A percentile compares a stretch with the other conserved stretches of the same genome.
These are phyloP conservation scores for Eubucco bourcierii DNA, from an alignment of 2,113 vertebrate genomes.

Conservation along the genomic window DNA sequence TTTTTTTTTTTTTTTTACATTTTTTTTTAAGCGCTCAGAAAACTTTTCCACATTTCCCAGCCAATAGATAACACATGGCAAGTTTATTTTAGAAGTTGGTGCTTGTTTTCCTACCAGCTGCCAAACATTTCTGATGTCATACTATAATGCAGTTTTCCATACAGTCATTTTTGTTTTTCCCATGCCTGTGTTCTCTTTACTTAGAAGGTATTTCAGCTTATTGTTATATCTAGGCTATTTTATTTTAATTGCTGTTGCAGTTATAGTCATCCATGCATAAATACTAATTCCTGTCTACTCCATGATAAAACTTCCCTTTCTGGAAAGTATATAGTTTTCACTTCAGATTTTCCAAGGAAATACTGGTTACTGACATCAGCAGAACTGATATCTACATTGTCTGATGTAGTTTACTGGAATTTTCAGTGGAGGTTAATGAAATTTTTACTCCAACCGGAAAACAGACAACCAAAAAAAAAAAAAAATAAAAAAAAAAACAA, in stretches of 20 bases:
- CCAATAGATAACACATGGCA: not conserved
- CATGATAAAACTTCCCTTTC: not conserved
- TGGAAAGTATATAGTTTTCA: not conserved
- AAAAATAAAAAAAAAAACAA: not conserved
- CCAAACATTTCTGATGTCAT: not conserved
- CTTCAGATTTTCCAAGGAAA: constrained; percentile 8
- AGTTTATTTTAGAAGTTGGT: not conserved
- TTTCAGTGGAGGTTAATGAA: constrained; percentile 17
- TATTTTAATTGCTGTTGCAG: not conserved
- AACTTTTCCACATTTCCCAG: not conserved
- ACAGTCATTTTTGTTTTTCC: not conserved
- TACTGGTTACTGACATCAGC: not conserved
- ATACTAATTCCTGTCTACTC: not conserved
- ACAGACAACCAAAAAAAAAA: not conserved
- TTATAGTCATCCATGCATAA: not conserved
- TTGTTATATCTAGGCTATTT: not conserved
- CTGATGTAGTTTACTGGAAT: not conserved
- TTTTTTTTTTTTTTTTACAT: not conserved
- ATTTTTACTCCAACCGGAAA: not conserved
- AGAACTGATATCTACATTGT: not conserved
- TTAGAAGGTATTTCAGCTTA: not conserved
- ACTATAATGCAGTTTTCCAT: not conserved
- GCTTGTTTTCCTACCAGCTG: not conserved
- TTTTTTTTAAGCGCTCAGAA: not conserved
- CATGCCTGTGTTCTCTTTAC: not conserved